Percentiles rank a stretch among this genome's conserved stretches.
These are phyloP conservation scores for Exaiptasia diaphana DNA, from an alignment of 64 coral and sea anemone genomes.

Conservation along the genomic window DNA sequence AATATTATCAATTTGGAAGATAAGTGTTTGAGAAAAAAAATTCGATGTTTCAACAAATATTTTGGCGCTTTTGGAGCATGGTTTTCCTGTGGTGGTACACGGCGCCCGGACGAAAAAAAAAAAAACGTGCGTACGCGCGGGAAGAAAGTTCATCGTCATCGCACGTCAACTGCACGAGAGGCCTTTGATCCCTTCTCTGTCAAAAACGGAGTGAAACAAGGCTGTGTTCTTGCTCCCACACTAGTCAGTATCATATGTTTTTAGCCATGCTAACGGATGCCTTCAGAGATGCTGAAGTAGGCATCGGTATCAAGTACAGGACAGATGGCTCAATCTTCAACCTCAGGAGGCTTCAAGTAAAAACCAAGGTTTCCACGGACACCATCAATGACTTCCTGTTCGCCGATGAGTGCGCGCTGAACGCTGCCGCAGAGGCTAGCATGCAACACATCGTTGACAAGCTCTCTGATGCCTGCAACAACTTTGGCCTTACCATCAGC, in stretches of 20 bases:
- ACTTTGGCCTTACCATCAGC: constrained; percentile 12
- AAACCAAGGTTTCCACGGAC: background rate
- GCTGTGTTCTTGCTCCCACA: background rate
- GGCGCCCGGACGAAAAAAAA: no score
- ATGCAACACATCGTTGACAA: background rate
- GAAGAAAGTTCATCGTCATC: no score
- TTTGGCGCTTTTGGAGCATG: no score
- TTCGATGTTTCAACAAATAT: no score
- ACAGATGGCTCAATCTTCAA: background rate
- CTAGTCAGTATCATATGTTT: constrained; percentile 7
- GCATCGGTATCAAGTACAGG: background rate
- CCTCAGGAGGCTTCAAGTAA: constrained; percentile 7
- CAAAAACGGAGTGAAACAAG: constrained; percentile 12
- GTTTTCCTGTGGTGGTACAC: no score
- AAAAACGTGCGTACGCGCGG: no score
- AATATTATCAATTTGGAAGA: no score
- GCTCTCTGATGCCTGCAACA: background rate
- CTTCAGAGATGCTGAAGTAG: background rate
- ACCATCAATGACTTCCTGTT: constrained; percentile 5
- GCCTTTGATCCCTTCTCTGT: background rate
- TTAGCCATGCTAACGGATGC: constrained; percentile 23
- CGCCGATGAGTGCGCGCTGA: background rate
- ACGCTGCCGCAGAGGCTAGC: background rate
- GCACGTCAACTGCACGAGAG: background rate
- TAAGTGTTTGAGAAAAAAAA: no score